Percentiles rank a stretch among this genome's conserved stretches.
phyloP scores from a whole-genome alignment of 2,113 vertebrate genomes.

The Atractosteus spatula region DNA sequence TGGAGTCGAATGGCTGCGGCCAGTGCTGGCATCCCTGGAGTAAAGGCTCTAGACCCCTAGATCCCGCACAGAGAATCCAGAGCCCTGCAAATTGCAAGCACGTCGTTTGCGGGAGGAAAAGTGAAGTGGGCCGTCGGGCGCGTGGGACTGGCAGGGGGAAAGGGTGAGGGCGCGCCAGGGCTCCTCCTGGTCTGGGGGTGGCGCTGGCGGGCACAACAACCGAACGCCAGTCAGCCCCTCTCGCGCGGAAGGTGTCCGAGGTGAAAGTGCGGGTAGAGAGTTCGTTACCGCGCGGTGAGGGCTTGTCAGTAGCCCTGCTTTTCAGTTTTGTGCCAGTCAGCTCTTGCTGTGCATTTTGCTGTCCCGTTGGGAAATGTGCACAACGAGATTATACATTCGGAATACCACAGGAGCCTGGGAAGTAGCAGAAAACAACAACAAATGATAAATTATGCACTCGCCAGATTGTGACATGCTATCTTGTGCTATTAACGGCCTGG shows the following conservation, averaged over 20 bases:
- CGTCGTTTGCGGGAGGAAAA: too few species aligned
- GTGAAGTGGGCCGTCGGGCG: too few species aligned
- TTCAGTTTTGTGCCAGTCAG: conserved; percentile 86
- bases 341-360: conserved; percentile 87
- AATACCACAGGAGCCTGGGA: conserved; percentile 84
- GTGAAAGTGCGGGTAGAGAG: conserved; percentile 74
- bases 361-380: conserved; percentile 89
- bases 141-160: neutral
- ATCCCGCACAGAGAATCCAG: too few species aligned
- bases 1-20: too few species aligned
- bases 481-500: conserved; percentile 91
- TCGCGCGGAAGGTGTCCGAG: conserved; percentile 71
- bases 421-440: conserved; percentile 42
- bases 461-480: conserved; percentile 90
- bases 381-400: conserved; percentile 92
- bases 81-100: too few species aligned
- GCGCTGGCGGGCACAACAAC: conserved; percentile 74
- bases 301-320: conserved; percentile 86
- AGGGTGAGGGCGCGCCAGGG: neutral
- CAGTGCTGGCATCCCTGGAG: too few species aligned
- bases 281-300: conserved; percentile 84
- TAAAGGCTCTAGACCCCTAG: too few species aligned
- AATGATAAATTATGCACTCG: conserved; percentile 90
- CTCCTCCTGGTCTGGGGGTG: conserved; percentile 56
- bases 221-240: conserved; percentile 68